Percentiles rank a stretch among this genome's conserved stretches.
Evolutionary conservation across 2,113 vertebrate species (phyloP).

Genomic region (Erpornis zantholeuca): DNA sequence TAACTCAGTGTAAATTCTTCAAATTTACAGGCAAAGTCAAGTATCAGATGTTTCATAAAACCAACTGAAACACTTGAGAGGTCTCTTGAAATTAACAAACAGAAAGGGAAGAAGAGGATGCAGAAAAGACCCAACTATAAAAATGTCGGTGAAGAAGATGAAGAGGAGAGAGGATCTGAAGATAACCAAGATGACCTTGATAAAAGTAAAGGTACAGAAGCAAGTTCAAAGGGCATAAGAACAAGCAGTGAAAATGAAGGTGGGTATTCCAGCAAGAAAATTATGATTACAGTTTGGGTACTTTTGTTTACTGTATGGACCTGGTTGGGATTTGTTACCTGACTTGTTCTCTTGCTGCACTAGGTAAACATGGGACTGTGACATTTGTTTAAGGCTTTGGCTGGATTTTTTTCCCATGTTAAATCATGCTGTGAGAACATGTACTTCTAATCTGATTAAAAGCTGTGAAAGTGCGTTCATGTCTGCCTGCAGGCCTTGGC

Average conservation of each 20-base stretch:
- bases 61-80: conserved; percentile 91
- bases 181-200: conserved; percentile 76
- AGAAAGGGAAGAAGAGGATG: conserved; percentile 86
- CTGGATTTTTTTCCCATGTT: background rate
- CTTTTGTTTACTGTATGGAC: background rate
- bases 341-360: background rate
- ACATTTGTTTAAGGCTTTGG: background rate
- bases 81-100: conserved; percentile 93
- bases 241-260: conserved; percentile 91
- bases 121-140: conserved; percentile 98
- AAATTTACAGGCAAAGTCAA: conserved; percentile 76
- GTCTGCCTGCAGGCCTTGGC: background rate
- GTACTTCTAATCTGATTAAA: background rate
- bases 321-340: background rate
- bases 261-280: conserved; percentile 68
- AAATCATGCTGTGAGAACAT: background rate
- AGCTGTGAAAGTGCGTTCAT: background rate
- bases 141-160: conserved; percentile 96
- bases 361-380: background rate
- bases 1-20: background rate
- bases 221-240: conserved; percentile 84
- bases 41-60: conserved; percentile 90
- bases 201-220: conserved; percentile 86
- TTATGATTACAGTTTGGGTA: background rate
- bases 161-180: conserved; percentile 85